Conservation (phyloP, 2,113 vertebrate species). For the Corapipo altera region DNA sequence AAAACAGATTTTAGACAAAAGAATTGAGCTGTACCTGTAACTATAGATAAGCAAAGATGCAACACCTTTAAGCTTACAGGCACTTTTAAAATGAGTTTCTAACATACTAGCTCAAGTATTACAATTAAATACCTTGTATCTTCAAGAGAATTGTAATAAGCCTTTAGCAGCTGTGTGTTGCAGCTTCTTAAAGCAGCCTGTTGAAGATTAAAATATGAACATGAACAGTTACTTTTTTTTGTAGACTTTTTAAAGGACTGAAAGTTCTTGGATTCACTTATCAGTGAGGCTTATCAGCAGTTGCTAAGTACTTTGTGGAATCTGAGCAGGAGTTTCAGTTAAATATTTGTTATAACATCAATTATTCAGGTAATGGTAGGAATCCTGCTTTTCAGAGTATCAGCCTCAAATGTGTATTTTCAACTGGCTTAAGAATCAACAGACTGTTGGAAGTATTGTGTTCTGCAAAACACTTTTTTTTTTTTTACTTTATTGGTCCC, state of each 20-base stretch:
- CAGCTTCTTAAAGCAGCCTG: slow-evolving; percentile 85
- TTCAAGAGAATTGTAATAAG: slow-evolving; percentile 86
- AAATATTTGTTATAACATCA: background rate
- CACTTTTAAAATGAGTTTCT: background rate
- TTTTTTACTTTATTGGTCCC: background rate
- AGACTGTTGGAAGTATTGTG: background rate
- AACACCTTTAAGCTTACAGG: background rate
- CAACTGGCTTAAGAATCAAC: background rate
- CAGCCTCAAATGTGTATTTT: background rate
- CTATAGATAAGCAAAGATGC: background rate
- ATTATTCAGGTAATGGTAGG: background rate
- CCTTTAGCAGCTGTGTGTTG: slow-evolving; percentile 85
- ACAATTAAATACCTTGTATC: slow-evolving; percentile 80
- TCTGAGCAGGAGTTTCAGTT: background rate
- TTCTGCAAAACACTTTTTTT: background rate
- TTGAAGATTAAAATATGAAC: slow-evolving; percentile 40
- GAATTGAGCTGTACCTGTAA: background rate
- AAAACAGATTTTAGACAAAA: background rate
- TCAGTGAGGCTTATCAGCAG: background rate
- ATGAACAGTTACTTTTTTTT: background rate
- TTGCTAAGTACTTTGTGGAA: background rate
- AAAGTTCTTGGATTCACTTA: background rate
- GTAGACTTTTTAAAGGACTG: background rate
- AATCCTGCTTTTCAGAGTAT: background rate
- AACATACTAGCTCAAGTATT: background rate